Base-by-base conservation (phyloP, 2,113 vertebrate species). In the Cyanocitta stelleri region DNA sequence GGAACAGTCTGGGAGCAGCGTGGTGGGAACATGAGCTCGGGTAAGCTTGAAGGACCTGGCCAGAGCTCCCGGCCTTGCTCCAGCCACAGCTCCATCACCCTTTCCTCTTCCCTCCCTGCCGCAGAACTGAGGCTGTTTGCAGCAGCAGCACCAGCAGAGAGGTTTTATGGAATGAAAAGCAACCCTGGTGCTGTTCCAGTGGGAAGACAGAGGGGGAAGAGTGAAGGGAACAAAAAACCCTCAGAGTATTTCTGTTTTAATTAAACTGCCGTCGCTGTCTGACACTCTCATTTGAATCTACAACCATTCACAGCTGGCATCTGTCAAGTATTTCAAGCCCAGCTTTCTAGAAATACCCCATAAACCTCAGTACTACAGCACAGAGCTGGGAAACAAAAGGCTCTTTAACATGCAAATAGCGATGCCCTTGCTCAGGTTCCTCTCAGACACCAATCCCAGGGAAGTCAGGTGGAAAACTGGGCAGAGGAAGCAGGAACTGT, bases 301-400 rank as follows among this genome's bases (percentile, higher is more conserved):
- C 91, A 89, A 35, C 76, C 75, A 44, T 89, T 95, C 80, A 75
- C 84, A 92, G 91, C 85, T 90, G 91, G 93, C 91, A 92, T 87
- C 64, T 78, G 89, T 55, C 69, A 43, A 63, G 72, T 63, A 55
- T 73, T 92, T 87, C 44, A 71, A 78, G 61, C 44, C 72, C 83
- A 74, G 83, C 83, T 86, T 86, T 89, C 69, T 44, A 37, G 83
- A 90, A 63, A 35, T 89, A 78, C 48, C 68, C 55, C 72, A 17
- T 59, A 86, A 90, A 92, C 68, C 76, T 71, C 58, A 1, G 0
- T 29, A 10, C 13, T 83, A 24, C 62, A 73, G 75, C 86, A 77
- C 29, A 7, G 46, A 80, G 68, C 73, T 44, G 72, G 43, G 69
- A 72, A 72, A 88, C 49, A 90, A 90, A 92, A 77, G 61, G 39